Conservation (phyloP, 2,888 invertebrate genomes). For the Cylindroiulus punctatus region DNA sequence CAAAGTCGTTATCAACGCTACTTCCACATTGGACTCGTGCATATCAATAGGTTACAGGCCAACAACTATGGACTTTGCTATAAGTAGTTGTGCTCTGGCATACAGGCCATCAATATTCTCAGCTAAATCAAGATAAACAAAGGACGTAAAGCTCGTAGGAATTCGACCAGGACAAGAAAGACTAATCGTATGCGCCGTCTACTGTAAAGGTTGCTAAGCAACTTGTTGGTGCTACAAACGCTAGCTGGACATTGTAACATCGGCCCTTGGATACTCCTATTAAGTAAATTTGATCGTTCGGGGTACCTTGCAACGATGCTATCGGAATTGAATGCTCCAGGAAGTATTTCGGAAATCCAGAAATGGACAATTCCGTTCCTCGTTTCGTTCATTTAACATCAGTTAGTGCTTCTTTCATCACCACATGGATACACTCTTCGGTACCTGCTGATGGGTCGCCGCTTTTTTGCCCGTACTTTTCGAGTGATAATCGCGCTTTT, state of each 20-base stretch:
- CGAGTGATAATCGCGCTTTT: constrained; percentile 20
- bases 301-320: neutral
- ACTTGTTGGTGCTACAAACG: constrained; percentile 42
- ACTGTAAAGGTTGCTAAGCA: neutral
- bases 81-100: neutral
- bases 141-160: neutral
- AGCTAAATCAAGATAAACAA: neutral
- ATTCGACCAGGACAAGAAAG: neutral
- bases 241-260: neutral
- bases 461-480: neutral
- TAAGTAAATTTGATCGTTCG: no score
- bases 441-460: neutral
- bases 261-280: constrained; percentile 1
- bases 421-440: constrained; percentile 4
- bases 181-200: constrained; percentile 8
- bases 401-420: neutral
- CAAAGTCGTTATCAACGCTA: neutral
- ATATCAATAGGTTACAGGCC: neutral
- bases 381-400: neutral
- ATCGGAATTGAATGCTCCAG: neutral
- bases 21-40: neutral
- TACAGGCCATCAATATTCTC: constrained; percentile 1
- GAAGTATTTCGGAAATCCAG: neutral
- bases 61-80: neutral
- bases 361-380: neutral